phyloP scores from a whole-genome alignment of 2,797 vertebrate species.

The Chiloscyllium punctatum region DNA sequence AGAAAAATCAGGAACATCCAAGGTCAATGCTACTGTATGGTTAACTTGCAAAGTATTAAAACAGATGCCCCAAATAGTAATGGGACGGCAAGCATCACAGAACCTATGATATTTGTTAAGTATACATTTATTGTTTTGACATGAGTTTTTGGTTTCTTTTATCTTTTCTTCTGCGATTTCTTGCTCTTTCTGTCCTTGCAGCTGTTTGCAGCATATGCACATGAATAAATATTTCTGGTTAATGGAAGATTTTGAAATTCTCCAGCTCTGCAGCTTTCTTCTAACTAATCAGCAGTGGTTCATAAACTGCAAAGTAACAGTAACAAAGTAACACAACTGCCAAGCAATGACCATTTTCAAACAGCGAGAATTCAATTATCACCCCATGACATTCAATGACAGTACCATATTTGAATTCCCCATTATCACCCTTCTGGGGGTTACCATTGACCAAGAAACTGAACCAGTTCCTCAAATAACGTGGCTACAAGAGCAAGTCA shows the following conservation, averaged over 20 bases:
- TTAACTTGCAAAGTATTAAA: not conserved
- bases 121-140: not conserved
- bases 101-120: not conserved
- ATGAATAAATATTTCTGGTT: not conserved
- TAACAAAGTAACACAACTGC: not conserved
- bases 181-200: not conserved
- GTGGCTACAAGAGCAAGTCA: too few relatives aligned
- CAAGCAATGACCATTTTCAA: too few relatives aligned
- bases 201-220: not conserved
- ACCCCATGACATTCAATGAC: too few relatives aligned
- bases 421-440: too few relatives aligned
- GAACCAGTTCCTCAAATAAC: too few relatives aligned
- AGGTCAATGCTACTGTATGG: not conserved
- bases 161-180: not conserved
- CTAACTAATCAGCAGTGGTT: not conserved
- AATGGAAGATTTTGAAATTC: not conserved
- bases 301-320: not conserved
- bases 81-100: not conserved
- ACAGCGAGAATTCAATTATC: too few relatives aligned
- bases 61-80: not conserved
- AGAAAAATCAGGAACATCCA: not conserved
- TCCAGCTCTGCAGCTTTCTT: too few relatives aligned
- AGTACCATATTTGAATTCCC: too few relatives aligned
- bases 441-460: too few relatives aligned
- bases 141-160: not conserved